Base-by-base conservation (phyloP, 2,113 vertebrate species). In the Psettodes erumei region DNA sequence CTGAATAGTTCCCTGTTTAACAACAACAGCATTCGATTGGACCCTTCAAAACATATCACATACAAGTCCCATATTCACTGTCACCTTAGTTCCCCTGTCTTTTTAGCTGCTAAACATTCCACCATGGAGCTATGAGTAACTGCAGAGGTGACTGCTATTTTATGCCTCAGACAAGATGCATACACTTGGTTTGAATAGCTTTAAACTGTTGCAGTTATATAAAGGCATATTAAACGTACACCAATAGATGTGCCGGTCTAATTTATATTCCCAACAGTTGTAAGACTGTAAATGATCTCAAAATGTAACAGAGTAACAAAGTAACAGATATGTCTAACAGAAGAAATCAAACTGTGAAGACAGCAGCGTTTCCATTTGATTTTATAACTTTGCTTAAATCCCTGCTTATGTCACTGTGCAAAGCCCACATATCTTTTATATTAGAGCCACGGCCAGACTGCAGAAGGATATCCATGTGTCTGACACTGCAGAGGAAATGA, bases 401-500 rank as follows among this genome's bases (percentile, higher is more conserved):
- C 58, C 30, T 54, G 28, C 51, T 63, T 58, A 12, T 72, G 54
- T 75, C 79, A 76, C 23, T 8, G 40, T 56, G 64, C 16, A 21
- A 38, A 71, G 35, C 25, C 23, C 51, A 40, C 59, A 64, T 23
- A 68, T 38, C 62, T 65, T 53, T 56, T 25, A 35, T 53, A 74
- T 56, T 21, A 32, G 23, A 53, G 30, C 28, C 30, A 8, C 23
- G 40, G 55, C 19, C 58, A 45, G 79, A 37, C 56, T 38, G 67
- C 0, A 2, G 58, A 62, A 66, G 71, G 56, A 81, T 37, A 74
- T 78, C 62, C 33, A 3, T 54, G 77, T 25, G 65, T 40, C 47
- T 25, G 5, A 78, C 71, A 6, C 73, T 45, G 71, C 51, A 74
- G 56, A 76, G 89, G 83, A 90, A 82, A 87, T 85, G 68, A 88